Percentiles rank a stretch among this genome's conserved stretches.
These are phyloP conservation scores for Anguilla megastoma DNA, from an alignment of 2,797 vertebrate species.

Conservation along the genomic window DNA sequence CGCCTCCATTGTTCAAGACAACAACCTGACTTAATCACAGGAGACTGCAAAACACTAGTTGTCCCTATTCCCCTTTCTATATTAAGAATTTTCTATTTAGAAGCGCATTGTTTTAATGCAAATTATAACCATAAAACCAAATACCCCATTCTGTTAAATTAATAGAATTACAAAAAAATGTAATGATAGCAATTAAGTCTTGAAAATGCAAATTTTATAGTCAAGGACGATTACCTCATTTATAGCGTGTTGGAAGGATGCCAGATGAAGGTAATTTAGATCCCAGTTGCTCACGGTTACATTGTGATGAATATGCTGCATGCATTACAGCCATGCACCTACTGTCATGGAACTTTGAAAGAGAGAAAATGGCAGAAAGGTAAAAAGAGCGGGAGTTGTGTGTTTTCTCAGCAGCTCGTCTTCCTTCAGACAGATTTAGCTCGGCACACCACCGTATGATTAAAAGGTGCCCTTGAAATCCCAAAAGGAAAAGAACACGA, in stretches of 20 bases:
- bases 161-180: constrained; percentile 99
- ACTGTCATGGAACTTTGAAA: constrained; percentile 60
- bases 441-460: neutral
- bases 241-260: constrained; percentile 98
- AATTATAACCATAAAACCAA: constrained; percentile 99
- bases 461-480: neutral
- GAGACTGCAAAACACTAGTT: constrained; percentile 61
- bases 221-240: constrained; percentile 99
- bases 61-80: constrained; percentile 59
- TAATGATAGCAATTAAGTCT: constrained; percentile 99
- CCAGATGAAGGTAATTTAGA: constrained; percentile 99
- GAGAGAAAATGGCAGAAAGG: neutral
- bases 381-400: neutral
- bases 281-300: constrained; percentile 95
- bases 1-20: constrained; percentile 41
- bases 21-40: constrained; percentile 58
- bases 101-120: constrained; percentile 97
- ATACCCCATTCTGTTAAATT: constrained; percentile 99
- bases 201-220: constrained; percentile 99
- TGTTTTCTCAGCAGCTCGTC: neutral
- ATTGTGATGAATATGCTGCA: constrained; percentile 95
- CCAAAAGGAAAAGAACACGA: neutral
- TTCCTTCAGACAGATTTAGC: neutral
- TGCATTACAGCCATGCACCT: constrained; percentile 81
- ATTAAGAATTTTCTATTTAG: constrained; percentile 84